Base-by-base conservation (phyloP, 1,140 invertebrate species). In the Drosophila bipectinata region DNA sequence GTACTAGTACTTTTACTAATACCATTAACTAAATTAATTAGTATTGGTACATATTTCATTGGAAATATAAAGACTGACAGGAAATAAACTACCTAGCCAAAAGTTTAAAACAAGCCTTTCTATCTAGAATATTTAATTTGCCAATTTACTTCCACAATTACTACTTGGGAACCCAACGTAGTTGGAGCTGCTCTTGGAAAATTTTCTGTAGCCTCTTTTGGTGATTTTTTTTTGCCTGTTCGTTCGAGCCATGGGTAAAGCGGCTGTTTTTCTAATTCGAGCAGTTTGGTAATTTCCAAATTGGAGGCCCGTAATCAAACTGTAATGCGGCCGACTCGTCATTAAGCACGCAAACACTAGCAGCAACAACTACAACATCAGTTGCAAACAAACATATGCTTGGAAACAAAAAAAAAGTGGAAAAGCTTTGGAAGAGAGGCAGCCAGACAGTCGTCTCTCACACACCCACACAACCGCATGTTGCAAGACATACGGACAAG, bases 241-340 rank as follows among this genome's bases (percentile, higher is more conserved):
- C 28, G 44, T 15, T 64, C 12, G 44, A 21, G 57, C 57, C 57
- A 41, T 49, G 45, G 47, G 62, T 41, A 32, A 44, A 58, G 54
- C 41, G 54, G 28, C 39, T 79, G 79, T 69, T 73, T 80, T 62
- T 77, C 79, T 85, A 84, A 84, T 80, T 84, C 79, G 77, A 84
- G 77, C 77, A 85, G 77, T 87, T 87, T 72, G 82, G 82, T 85
- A 81, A 85, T 85, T 85, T 81, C 64, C 77, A 85, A 81, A 87
- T 85, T 87, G 73, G 39, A 68, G 60, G 60, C 82, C 72, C 55
- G 71, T 85, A 85, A 85, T 85, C 82, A 85, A 69, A 85, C 77
- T 81, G 82, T 85, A 87, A 85, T 85, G 74, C 82, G 82, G 82
- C 77, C 82, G 81, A 77, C 57, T 85, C 66, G 58, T 49, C 69